These are phyloP conservation scores for Acleris sparsana DNA, from an alignment of 2,888 invertebrate genomes.

Conservation along the genomic window DNA sequence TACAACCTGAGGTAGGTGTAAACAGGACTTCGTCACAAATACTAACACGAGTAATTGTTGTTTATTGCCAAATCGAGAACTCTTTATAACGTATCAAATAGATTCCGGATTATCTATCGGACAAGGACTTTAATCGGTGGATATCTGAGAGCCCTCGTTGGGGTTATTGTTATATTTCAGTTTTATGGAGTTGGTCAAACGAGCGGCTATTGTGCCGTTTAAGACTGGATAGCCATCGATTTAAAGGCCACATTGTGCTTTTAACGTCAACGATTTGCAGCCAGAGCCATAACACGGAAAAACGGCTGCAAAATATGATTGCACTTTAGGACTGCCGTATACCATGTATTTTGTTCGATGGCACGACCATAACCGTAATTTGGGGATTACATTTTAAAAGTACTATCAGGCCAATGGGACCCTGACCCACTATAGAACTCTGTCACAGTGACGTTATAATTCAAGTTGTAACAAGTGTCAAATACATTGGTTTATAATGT, in stretches of 20 bases:
- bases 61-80: conserved; percentile 32
- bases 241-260: conserved; percentile 35
- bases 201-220: conserved; percentile 64
- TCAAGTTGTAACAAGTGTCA: too few species aligned
- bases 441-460: too few species aligned
- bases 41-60: conserved; percentile 36
- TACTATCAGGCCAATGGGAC: too few species aligned
- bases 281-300: conserved; percentile 59
- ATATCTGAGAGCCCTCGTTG: conserved; percentile 49
- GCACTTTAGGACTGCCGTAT: conserved; percentile 42
- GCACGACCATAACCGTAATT: background rate
- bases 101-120: conserved; percentile 52
- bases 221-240: conserved; percentile 40
- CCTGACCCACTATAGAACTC: too few species aligned
- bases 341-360: background rate
- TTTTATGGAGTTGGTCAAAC: conserved; percentile 69
- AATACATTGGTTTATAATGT: too few species aligned
- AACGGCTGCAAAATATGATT: conserved; percentile 64
- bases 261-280: conserved; percentile 35
- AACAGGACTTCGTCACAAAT: conserved; percentile 25
- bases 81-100: conserved; percentile 43
- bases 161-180: conserved; percentile 67
- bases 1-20: conserved; percentile 2
- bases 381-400: too few species aligned
- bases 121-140: conserved; percentile 58